These are phyloP conservation scores for Formica exsecta DNA, from an alignment of 1,140 invertebrate genomes.

Conservation along the genomic window DNA sequence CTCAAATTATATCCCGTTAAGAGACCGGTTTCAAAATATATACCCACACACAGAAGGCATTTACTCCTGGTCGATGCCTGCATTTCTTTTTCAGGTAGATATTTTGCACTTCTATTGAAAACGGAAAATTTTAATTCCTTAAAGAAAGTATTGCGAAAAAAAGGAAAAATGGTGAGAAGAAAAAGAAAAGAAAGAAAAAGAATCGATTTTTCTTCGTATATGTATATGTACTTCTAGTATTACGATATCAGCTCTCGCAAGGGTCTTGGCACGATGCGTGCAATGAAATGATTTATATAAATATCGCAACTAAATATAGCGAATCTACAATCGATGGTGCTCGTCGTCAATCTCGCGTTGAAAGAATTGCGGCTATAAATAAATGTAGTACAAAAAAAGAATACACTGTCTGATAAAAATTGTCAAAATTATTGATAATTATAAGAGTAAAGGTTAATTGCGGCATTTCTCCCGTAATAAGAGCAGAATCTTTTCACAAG, in stretches of 20 bases:
- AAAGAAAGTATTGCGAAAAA: not conserved
- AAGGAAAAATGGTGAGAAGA: not conserved
- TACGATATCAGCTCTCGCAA: constrained; percentile 65
- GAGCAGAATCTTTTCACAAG: not conserved
- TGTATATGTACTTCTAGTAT: constrained; percentile 54
- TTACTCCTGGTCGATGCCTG: not conserved
- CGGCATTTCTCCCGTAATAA: not conserved
- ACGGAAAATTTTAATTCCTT: constrained; percentile 49
- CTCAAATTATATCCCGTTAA: not conserved
- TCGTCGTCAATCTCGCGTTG: not conserved
- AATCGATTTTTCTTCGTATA: not conserved
- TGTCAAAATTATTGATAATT: not conserved
- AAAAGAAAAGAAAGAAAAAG: not conserved
- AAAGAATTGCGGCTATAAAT: not conserved
- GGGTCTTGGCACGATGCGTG: constrained; percentile 44
- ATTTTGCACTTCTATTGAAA: constrained; percentile 12
- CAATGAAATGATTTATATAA: not conserved
- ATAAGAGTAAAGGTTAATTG: not conserved
- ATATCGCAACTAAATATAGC: not conserved
- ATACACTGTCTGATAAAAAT: not conserved
- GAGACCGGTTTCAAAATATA: not conserved
- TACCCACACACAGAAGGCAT: not conserved
- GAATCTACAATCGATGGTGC: not conserved
- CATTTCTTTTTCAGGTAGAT: not conserved
- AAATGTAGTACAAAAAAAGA: not conserved